Base-by-base conservation (phyloP, 1,140 invertebrate genomes). In the Yoshiicerus persimilis region DNA sequence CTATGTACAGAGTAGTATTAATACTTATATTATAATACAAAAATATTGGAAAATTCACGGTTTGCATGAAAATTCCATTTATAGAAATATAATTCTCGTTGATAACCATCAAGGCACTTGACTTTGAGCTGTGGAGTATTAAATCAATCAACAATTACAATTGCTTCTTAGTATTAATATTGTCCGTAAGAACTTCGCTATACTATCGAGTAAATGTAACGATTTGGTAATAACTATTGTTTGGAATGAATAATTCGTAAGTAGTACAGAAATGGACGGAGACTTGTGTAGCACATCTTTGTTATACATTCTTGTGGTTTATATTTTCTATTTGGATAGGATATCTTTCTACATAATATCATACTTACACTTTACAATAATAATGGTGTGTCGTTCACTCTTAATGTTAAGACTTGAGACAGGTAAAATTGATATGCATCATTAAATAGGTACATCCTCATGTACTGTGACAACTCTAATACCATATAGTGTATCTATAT, bases 81-180 rank as follows among this genome's bases (percentile, higher is more conserved):
- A 80, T 80, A 80, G 75, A 80, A 80, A 80, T 80, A 80, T 80
- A 80, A 80, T 80, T 80, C 75, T 80, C 75, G 75, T 80, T 34
- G 75, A 80, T 38, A 80, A 80, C 75, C 75, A 80, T 80, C 75
- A 80, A 80, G 75, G 75, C 75, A 80, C 75, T 80, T 80, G 75
- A 80, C 75, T 80, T 70, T 80, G 75, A 80, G 75, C 75, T 80
- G 75, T 34, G 34, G 75, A 80, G 75, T 80, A 80, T 80, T 30
- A 70, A 70, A 70, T 70, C 30, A 70, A 27, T 70, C 25, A 70
- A 30, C 30, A 70, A 70, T 30, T 30, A 70, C 25, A n/a, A 56
- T n/a, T n/a, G n/a, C n/a, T n/a, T n/a, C 20, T 80, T 80, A 77
- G n/a, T n/a, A 80, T 38, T 80, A 32, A 75, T 32, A 10, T 66